Evolutionary conservation across 92 coral and sea anemone genomes (phyloP), one percentile per base, ranked within the genome.

Genomic region (Actinostola sp.): DNA sequence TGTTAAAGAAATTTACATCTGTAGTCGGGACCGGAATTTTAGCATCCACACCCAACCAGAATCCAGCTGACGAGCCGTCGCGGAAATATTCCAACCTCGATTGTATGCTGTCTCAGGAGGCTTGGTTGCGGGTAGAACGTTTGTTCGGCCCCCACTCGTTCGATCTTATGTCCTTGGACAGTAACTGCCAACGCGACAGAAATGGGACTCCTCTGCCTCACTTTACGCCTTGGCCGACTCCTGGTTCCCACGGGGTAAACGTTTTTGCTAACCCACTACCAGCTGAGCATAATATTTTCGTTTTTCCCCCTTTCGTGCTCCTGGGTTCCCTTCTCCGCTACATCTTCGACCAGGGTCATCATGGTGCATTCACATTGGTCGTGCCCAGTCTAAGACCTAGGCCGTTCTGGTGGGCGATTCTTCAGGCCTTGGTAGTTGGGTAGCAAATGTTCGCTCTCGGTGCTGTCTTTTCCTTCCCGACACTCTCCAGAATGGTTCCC

Each of bases 151-250:
- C 86, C 8, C 86, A 80, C 67, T 23, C 78, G 9, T 85, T 85
- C 34, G 82, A 78, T 41, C 72, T 84, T 2, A 71, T 75, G 78
- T 56, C 89, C 11, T 60, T 84, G 36, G 84, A 84, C 65, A 85
- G 90, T 49, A 85, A 85, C 56, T 62, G 78, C 29, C 66, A 50
- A 27, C 46, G 54, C 1, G 82, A 64, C 26, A 8, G 75, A 27
- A 39, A 7, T 3, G 48, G 33, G 33, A 25, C 14, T 53, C 80
- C 0, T 67, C 21, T 72, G 25, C 78, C 86, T 0, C 83, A 80
- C 35, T 86, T 38, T 62, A 62, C 87, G 5, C 90, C 82, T 4
- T 57, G 76, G 72, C 77, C 89, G 11, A 78, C 84, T 6, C 80
- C 89, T 21, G 55, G 39, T 17, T 72, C 78, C 34, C 1, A 16